Conservation (phyloP, 2,113 vertebrate species). For the Spea multiplicata region DNA sequence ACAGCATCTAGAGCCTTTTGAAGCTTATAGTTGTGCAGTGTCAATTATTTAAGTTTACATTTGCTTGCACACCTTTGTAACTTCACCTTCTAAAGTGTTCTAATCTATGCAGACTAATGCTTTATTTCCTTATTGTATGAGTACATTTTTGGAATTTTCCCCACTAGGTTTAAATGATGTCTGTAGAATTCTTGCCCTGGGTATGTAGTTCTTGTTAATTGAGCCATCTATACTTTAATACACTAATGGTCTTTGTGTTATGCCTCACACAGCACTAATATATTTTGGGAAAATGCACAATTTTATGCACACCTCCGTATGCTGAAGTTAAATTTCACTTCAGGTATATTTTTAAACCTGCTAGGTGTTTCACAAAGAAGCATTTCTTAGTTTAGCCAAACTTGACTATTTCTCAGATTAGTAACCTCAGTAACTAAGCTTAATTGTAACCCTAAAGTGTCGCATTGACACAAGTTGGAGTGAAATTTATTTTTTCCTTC, state of each 20-base stretch:
- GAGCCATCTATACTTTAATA: conserved; percentile 13
- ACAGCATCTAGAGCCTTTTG: background rate
- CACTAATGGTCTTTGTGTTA: conserved; percentile 40
- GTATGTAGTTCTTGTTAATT: conserved; percentile 68
- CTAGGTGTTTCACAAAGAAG: too few relatives aligned
- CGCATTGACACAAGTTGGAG: too few relatives aligned
- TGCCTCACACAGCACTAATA: conserved; percentile 25
- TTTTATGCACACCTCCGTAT: background rate
- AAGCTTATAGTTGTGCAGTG: too few relatives aligned
- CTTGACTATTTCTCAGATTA: too few relatives aligned
- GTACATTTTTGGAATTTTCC: conserved; percentile 61
- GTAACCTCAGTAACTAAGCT: too few relatives aligned
- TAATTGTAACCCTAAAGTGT: too few relatives aligned
- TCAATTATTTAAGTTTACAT: too few relatives aligned
- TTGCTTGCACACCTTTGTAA: background rate
- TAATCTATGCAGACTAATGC: background rate
- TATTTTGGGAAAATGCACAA: background rate
- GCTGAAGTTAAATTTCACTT: too few relatives aligned
- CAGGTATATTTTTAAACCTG: too few relatives aligned
- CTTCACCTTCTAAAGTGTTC: background rate
- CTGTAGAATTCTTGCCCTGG: conserved; percentile 74
- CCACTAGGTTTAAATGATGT: conserved; percentile 81
- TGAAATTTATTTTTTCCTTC: too few relatives aligned
- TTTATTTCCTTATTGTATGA: conserved; percentile 6
- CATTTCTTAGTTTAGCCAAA: too few relatives aligned